phyloP scores from a whole-genome alignment of 2,113 vertebrate species.

The Austrofundulus limnaeus region DNA sequence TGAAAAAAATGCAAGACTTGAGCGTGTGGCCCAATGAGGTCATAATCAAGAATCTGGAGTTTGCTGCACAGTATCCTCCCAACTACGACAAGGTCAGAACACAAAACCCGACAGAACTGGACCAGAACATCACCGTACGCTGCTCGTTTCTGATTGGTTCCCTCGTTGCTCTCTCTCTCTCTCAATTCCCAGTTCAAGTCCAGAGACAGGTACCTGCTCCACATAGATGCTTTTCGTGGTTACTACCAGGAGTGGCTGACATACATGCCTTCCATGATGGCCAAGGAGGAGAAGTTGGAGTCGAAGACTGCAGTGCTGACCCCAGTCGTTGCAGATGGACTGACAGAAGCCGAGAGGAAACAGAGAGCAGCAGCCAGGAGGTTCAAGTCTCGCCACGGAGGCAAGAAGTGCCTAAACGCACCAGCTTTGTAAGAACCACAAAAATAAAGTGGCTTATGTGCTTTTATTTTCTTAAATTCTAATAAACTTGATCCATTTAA shows the following conservation, averaged over 20 bases:
- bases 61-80: conserved; percentile 88
- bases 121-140: too few species aligned
- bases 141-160: not conserved
- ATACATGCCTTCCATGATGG: conserved; percentile 82
- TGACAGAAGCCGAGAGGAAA: conserved; percentile 28
- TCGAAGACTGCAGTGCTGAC: not conserved
- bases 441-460: not conserved
- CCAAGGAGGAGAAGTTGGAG: conserved; percentile 35
- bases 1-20: conserved; percentile 83
- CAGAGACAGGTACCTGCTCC: conserved; percentile 89
- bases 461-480: not conserved
- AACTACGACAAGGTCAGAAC: conserved; percentile 85
- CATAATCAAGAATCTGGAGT: conserved; percentile 91
- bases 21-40: conserved; percentile 87
- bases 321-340: conserved; percentile 26
- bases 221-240: conserved; percentile 92
- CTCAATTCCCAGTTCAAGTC: conserved; percentile 82
- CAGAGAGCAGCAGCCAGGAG: conserved; percentile 46
- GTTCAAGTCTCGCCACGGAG: conserved; percentile 14
- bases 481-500: not conserved
- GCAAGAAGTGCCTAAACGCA: not conserved
- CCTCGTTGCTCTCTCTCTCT: not conserved
- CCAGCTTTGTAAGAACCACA: not conserved
- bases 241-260: conserved; percentile 92
- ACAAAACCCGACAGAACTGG: not conserved